Evolutionary conservation across 2,113 vertebrate genomes (phyloP).

Genomic region (Osmerus mordax): DNA sequence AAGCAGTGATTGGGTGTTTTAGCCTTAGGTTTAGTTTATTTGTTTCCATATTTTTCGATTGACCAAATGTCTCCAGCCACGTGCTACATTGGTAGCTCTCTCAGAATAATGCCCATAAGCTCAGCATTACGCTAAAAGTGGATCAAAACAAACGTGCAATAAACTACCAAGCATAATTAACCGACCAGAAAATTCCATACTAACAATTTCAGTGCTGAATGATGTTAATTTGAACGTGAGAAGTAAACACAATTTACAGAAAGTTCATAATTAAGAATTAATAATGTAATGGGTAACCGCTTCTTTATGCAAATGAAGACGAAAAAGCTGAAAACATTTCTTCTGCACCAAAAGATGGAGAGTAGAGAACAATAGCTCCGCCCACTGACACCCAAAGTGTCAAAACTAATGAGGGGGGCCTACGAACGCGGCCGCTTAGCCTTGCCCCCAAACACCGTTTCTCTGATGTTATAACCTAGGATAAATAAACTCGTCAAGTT

Average conservation of each 20-base stretch:
- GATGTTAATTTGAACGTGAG: background rate
- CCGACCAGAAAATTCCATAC: background rate
- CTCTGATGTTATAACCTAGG: too few species aligned
- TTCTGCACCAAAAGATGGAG: background rate
- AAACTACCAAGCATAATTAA: background rate
- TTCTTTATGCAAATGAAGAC: background rate
- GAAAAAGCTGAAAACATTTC: background rate
- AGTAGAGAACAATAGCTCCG: conserved; percentile 17
- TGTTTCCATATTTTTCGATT: too few species aligned
- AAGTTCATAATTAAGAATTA: background rate
- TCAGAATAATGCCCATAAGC: too few species aligned
- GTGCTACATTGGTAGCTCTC: too few species aligned
- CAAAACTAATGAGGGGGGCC: conserved; percentile 21
- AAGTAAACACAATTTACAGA: background rate
- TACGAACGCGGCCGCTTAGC: too few species aligned
- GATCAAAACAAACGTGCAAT: too few species aligned
- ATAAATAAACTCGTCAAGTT: too few species aligned
- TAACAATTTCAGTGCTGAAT: background rate
- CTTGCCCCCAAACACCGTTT: too few species aligned
- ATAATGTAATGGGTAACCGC: background rate
- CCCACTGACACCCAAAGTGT: conserved; percentile 34
- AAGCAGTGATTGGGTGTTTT: too few species aligned
- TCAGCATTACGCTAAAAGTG: too few species aligned
- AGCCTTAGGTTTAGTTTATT: too few species aligned
- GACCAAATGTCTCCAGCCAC: too few species aligned